Conservation (phyloP, 1,140 invertebrate genomes). For the Elymnias hypermnestra region DNA sequence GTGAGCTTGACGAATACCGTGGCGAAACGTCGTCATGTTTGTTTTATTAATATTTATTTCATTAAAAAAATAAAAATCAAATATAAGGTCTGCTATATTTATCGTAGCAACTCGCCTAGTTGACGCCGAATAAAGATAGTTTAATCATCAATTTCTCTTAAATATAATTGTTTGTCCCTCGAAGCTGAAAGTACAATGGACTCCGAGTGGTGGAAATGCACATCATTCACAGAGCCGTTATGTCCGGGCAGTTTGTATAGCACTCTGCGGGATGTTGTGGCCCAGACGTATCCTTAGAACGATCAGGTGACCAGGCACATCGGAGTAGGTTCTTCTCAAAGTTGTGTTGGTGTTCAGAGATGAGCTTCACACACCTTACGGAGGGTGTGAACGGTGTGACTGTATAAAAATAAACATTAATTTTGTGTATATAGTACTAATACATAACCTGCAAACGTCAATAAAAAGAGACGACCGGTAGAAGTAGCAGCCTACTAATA, state of each 20-base stretch:
- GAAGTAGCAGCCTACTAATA: no score
- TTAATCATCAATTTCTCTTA: constrained; percentile 92
- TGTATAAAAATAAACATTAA: no score
- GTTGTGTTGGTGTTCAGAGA: constrained; percentile 96
- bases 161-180: constrained; percentile 96
- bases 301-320: constrained; percentile 94
- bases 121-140: no score
- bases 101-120: no score
- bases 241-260: constrained; percentile 99
- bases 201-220: constrained; percentile 97
- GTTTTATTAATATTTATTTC: no score
- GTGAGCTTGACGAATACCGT: no score
- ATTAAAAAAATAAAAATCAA: no score
- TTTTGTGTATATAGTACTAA: no score
- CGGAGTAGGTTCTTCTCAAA: constrained; percentile 96
- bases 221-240: constrained; percentile 97
- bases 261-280: constrained; percentile 92
- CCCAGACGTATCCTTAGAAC: constrained; percentile 95
- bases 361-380: constrained; percentile 95
- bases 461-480: no score
- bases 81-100: no score
- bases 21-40: no score
- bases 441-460: no score
- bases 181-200: constrained; percentile 95
- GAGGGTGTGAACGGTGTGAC: constrained; percentile 88